Base-by-base conservation (phyloP, 2,888 invertebrate species). In the Perizoma flavofasciatum region DNA sequence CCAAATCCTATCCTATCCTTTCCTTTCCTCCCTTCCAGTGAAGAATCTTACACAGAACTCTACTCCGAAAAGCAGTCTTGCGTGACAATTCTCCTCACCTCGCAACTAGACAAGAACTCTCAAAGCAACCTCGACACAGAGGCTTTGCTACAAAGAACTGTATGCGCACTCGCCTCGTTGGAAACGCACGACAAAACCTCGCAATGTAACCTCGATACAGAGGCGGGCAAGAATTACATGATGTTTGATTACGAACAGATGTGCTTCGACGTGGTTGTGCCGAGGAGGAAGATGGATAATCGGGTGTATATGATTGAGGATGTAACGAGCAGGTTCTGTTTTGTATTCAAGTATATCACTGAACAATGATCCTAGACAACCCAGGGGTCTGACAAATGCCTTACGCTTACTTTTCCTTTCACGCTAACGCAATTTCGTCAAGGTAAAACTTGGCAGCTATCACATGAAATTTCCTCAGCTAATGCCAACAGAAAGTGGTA, bases 301-400 rank as follows among this genome's bases (percentile, higher is more conserved):
- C 80, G 70, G 51, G 82, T 86, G 8, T 92, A 92, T 79, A 77
- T 81, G 22, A 86, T 92, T 51, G 91, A 84, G 73, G 88, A 92
- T 72, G 84, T 90, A 39, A 72, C 71, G 57, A 82, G 81, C 85
- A 91, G 91, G 91, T 92, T 70, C 34, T 51, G 40, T 43, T 55
- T 54, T 34, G 4, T 54, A 50, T 44, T 10, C 10, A 22, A 34
- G 22, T 22, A 22, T 22, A n/a, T n/a, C n/a, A n/a, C n/a, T n/a
- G 22, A 22, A 22, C 22, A 22, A 22, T 22, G 22, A 22, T 22
- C 22, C 22, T 22, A 2, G 22, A 22, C n/a, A n/a, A n/a, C n/a
- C n/a, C n/a, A n/a, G n/a, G n/a, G n/a, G n/a, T n/a, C n/a, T n/a
- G n/a, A n/a, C n/a, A 35, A 35, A 6, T 35, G 35, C 35, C 35